Evolutionary conservation across 2,113 vertebrate species (phyloP).

Genomic region (Rhinopomastus cyanomelas): DNA sequence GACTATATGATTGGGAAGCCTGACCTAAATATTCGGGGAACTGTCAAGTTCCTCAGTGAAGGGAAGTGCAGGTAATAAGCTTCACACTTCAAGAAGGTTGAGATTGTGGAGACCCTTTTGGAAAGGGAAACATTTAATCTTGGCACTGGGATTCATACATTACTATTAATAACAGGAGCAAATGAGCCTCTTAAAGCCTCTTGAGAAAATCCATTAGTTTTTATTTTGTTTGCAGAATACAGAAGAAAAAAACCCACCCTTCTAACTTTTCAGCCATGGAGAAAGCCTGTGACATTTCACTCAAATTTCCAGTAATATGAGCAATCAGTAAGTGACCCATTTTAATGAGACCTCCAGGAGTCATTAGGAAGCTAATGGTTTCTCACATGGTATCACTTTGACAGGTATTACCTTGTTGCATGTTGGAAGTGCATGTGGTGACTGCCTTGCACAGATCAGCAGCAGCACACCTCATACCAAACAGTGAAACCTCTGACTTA

Average conservation of each 20-base stretch:
- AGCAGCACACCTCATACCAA: background rate
- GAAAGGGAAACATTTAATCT: background rate
- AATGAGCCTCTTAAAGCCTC: background rate
- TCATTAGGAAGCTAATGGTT: constrained; percentile 42
- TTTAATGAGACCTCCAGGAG: constrained; percentile 48
- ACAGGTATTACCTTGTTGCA: constrained; percentile 13
- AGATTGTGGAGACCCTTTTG: background rate
- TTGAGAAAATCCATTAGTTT: background rate
- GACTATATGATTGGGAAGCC: background rate
- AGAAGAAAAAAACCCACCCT: background rate
- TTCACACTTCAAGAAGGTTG: background rate
- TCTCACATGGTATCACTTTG: constrained; percentile 12
- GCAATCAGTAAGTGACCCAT: constrained; percentile 8
- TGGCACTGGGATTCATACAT: background rate
- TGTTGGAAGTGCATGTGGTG: background rate
- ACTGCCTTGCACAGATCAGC: background rate
- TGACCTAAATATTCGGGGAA: background rate
- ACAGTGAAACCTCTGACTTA: background rate
- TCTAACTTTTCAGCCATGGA: background rate
- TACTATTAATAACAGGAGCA: background rate
- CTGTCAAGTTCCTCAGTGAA: background rate
- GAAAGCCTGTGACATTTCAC: background rate
- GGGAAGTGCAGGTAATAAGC: background rate
- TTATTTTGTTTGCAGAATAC: background rate
- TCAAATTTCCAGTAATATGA: constrained; percentile 25